Evolutionary conservation across 2,888 invertebrate species (phyloP), one percentile per base, ranked within the genome.

Genomic region (Mesochorus sp.): DNA sequence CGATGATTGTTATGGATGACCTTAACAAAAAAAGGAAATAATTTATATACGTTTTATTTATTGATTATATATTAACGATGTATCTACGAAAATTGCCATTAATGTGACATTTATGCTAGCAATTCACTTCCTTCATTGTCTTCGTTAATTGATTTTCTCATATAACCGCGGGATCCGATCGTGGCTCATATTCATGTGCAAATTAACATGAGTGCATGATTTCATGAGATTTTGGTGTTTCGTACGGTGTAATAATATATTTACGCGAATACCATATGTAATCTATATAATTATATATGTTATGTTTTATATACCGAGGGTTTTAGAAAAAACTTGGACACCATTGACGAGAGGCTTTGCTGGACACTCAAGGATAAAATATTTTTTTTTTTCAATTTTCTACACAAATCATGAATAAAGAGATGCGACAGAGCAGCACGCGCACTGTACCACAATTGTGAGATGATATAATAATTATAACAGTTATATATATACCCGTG

Each of bases 371-470:
- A 71, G 55, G 66, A 57, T 73, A 57, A 75, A 75, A 47, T 62
- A 37, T 12, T 42, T 4, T 44, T 31, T 31, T 64, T 62, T 61
- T 73, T 68, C 37, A 71, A 61, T 70, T 74, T 74, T 80, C 71
- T 71, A 80, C 79, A 67, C 44, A 77, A 79, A 61, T 59, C 19
- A 76, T 44, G 44, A 70, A 68, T 10, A 64, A 62, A 64, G 26
- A 47, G 19, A 19, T 12, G 53, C 10, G 47, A 73, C 53, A 10
- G 14, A 19, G 51, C 53, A 57, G 44, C 62, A 67, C 67, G 31
- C 68, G 19, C 39, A 55, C 28, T 57, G 28, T 57, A 66, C 39
- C 72, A 14, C 34, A 31, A 62, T 49, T 8, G 42, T 47, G 14
- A 59, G 49, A 71, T 61, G 34, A 72, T 71, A 49, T 64, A 62